Conservation (phyloP, 1,140 invertebrate genomes). For the Hyles vespertilio region DNA sequence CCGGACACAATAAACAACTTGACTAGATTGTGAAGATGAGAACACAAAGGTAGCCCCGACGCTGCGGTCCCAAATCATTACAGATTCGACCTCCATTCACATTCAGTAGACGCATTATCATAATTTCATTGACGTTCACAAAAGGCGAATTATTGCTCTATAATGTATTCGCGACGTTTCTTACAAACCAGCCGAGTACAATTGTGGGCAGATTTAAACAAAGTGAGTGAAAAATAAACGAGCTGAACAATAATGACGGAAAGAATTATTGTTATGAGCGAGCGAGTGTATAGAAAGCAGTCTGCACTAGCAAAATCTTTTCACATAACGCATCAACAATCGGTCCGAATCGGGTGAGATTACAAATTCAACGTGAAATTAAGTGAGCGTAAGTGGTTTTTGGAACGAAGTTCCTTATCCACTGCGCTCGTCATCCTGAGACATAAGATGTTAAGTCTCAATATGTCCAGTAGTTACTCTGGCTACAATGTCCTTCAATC, state of each 20-base stretch:
- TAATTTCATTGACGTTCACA: slow-evolving; percentile 36
- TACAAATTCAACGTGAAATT: slow-evolving; percentile 6
- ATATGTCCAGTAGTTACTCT: too few species aligned
- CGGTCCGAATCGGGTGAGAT: background rate
- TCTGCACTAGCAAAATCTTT: slow-evolving; percentile 6
- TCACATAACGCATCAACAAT: background rate
- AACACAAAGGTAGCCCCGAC: too few species aligned
- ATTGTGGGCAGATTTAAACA: background rate
- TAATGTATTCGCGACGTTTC: slow-evolving; percentile 38
- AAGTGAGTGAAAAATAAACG: background rate
- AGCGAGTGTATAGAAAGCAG: slow-evolving; percentile 9
- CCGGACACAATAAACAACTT: too few species aligned
- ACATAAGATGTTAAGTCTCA: too few species aligned
- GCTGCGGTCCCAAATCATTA: slow-evolving; percentile 3
- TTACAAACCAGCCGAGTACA: slow-evolving; percentile 17
- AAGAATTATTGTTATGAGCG: slow-evolving; percentile 2
- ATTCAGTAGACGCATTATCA: slow-evolving; percentile 31
- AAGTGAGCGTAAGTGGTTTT: background rate
- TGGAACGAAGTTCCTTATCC: too few species aligned
- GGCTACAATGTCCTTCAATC: too few species aligned
- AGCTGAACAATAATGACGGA: background rate
- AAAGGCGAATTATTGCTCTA: slow-evolving; percentile 29
- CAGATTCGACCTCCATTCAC: slow-evolving; percentile 32
- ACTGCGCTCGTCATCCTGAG: too few species aligned
- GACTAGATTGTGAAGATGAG: too few species aligned